Percentiles rank a stretch among this genome's conserved stretches.
These are phyloP conservation scores for Eristalinus sepulchralis DNA, from an alignment of 2,888 invertebrate genomes.

Conservation along the genomic window DNA sequence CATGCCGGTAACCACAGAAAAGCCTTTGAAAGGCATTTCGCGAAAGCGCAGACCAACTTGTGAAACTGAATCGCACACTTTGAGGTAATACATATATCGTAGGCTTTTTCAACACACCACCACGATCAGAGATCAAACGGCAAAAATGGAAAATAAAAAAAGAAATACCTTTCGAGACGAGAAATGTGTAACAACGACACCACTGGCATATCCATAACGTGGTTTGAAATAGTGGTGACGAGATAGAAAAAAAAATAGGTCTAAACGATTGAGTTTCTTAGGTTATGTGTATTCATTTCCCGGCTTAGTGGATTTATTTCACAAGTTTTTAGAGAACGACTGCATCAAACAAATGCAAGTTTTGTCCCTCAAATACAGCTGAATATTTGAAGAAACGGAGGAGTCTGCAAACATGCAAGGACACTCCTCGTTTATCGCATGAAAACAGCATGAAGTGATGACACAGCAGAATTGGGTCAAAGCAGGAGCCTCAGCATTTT, in stretches of 20 bases:
- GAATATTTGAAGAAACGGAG: neutral
- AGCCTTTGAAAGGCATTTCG: conserved; percentile 15
- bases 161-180: neutral
- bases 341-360: too few species aligned
- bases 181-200: conserved; percentile 16
- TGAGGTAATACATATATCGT: conserved; percentile 1
- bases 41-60: conserved; percentile 21
- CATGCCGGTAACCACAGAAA: conserved; percentile 24
- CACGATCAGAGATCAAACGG: neutral
- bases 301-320: neutral
- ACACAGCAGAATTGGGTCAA: conserved; percentile 42
- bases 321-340: neutral
- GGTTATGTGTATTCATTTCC: conserved; percentile 36
- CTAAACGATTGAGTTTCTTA: conserved; percentile 62
- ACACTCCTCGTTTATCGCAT: neutral
- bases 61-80: conserved; percentile 30
- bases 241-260: conserved; percentile 47
- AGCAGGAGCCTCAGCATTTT: too few species aligned
- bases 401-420: conserved; percentile 22
- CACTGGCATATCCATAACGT: neutral
- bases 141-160: conserved; percentile 2
- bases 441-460: neutral
- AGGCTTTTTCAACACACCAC: conserved; percentile 20
- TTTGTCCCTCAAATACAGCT: neutral
- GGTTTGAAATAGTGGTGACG: conserved; percentile 9